Conservation (phyloP, 2,888 invertebrate genomes). For the Nomada ferruginata region DNA sequence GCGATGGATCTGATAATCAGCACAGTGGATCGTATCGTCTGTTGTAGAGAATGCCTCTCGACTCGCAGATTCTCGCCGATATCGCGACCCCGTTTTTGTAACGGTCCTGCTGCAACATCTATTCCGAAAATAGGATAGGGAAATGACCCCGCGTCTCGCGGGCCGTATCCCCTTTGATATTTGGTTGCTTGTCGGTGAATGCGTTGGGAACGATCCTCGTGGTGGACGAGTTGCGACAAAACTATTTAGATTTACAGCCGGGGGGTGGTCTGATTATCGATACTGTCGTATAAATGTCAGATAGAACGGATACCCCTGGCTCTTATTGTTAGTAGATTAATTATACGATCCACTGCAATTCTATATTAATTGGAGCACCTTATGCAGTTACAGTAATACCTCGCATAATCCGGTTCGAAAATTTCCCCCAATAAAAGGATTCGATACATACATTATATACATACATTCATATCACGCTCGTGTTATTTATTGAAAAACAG, state of each 20-base stretch:
- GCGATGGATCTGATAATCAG: slow-evolving; percentile 63
- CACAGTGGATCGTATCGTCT: slow-evolving; percentile 51
- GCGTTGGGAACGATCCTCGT: neutral
- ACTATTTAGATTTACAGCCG: neutral
- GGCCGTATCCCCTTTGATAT: neutral
- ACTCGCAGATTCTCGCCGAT: slow-evolving; percentile 44
- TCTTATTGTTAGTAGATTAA: too few species aligned
- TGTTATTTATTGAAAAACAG: too few species aligned
- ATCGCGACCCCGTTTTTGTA: slow-evolving; percentile 27
- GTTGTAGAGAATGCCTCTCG: slow-evolving; percentile 29
- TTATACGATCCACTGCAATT: too few species aligned
- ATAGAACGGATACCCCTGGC: too few species aligned
- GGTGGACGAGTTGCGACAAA: neutral
- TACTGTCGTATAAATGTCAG: too few species aligned
- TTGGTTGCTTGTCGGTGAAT: neutral
- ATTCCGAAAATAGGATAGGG: slow-evolving; percentile 31
- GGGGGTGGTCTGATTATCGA: too few species aligned
- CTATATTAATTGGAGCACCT: too few species aligned
- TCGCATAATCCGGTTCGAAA: too few species aligned
- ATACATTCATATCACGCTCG: too few species aligned
- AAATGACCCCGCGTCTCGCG: slow-evolving; percentile 1
- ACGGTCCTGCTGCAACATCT: slow-evolving; percentile 5
- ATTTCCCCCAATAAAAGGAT: too few species aligned
- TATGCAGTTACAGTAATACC: too few species aligned
- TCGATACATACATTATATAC: too few species aligned